These are phyloP conservation scores for Ophiothrix spiculata DNA, from an alignment of 35 echinoderm and acorn worm species.

Conservation along the genomic window DNA sequence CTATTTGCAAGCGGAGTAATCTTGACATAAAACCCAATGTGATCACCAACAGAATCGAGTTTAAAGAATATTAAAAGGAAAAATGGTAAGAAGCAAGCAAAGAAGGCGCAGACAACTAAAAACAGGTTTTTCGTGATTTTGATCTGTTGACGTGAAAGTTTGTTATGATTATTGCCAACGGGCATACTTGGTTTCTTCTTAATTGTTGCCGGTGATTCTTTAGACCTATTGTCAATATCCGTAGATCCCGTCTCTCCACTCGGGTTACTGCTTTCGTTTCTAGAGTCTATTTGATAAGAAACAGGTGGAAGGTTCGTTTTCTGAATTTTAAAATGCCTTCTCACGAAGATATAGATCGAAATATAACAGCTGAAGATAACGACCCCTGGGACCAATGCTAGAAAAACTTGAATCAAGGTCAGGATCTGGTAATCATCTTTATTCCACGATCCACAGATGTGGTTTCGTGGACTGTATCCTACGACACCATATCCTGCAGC, in stretches of 20 bases:
- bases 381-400: conserved; percentile 9
- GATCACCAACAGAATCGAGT: background rate
- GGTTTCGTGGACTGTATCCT: background rate
- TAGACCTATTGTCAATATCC: too few species aligned
- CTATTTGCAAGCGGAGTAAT: conserved; percentile 10
- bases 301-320: background rate
- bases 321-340: background rate
- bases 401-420: conserved; percentile 15
- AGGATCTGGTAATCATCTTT: too few species aligned
- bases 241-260: background rate
- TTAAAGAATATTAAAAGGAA: background rate
- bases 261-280: background rate
- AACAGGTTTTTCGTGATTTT: conserved; percentile 34
- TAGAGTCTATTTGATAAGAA: background rate
- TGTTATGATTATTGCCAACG: background rate
- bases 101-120: background rate
- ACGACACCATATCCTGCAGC: background rate
- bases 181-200: background rate
- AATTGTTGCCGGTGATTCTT: too few species aligned
- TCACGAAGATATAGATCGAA: conserved; percentile 12
- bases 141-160: conserved; percentile 3
- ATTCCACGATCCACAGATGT: background rate
- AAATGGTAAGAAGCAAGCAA: background rate
- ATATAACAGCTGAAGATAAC: conserved; percentile 35
- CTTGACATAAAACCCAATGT: background rate